Conservation (phyloP, 2,797 vertebrate species). For the Anomalospiza imberbis region DNA sequence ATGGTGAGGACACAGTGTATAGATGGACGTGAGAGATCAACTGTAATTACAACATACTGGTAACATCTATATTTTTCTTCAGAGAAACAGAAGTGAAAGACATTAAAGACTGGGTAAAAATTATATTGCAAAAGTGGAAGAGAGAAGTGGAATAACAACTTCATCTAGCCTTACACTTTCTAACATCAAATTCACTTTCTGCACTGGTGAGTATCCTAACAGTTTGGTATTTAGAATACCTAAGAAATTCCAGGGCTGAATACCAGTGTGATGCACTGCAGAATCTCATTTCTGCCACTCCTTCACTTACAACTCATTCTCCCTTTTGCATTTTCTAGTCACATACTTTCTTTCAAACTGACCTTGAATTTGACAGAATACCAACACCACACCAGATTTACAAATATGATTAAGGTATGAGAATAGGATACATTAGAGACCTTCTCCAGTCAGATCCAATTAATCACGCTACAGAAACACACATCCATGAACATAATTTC, state of each 20-base stretch:
- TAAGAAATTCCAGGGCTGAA: background rate
- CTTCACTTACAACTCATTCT: background rate
- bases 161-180: background rate
- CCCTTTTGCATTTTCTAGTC: background rate
- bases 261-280: background rate
- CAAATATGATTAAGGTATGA: conserved; percentile 4
- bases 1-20: background rate
- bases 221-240: background rate
- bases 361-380: conserved; percentile 43
- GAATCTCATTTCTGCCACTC: background rate
- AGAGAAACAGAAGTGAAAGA: background rate
- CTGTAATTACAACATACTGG: background rate
- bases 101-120: background rate
- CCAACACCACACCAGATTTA: background rate
- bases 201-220: background rate
- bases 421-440: background rate
- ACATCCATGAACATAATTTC: background rate
- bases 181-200: background rate
- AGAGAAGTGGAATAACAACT: background rate
- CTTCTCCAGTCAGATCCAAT: background rate
- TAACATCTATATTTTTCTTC: background rate
- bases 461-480: background rate
- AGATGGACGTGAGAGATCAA: background rate
- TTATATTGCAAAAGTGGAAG: background rate
- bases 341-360: background rate